These are phyloP conservation scores for chimpanzee (Pan troglodytes) DNA, from an alignment of 2,113 vertebrate genomes.

Conservation along the genomic window NHGRI_mPanTro3-v2.1_pri NC_072411.2:50150501-50151000, in stretches of 20 bases:
- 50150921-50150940: background rate
- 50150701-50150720: background rate
- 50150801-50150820: background rate
- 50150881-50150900: background rate
- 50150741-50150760: background rate
- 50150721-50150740: background rate
- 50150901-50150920: background rate
- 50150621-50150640: background rate
- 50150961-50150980: background rate
- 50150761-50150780: background rate
- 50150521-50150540: background rate
- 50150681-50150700: background rate
- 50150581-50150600: background rate
- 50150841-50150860: background rate
- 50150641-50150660: background rate
- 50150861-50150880: background rate
- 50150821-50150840: background rate
- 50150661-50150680: background rate
- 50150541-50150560: background rate
- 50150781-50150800: background rate
- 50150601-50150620: background rate
- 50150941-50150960: background rate
- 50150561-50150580: slow-evolving; percentile 27
- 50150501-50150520: background rate
- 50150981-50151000: background rate